Evolutionary conservation across 53 echinoderm and acorn worm species (phyloP), one percentile per base, ranked within the genome.

Genomic region (Holothuria leucospilota): DNA sequence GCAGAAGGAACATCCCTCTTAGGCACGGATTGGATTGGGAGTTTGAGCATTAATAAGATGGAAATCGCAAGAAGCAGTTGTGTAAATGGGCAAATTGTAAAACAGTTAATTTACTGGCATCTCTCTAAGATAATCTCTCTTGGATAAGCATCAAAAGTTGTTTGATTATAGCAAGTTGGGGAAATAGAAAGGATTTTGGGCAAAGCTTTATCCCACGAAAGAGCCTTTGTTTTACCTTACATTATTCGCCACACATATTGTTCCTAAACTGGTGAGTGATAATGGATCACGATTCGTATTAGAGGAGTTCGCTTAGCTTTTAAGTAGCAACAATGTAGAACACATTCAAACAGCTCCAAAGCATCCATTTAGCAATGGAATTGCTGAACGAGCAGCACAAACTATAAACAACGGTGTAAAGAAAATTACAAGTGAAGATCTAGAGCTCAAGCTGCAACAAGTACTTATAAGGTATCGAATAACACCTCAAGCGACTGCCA

Each of bases 341-440:
- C 82, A 88, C 64, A 84, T 20, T 73, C 84, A 39, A 84, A 84
- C 3, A 72, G 84, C n/a, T n/a, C n/a, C n/a, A n/a, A n/a, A n/a
- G n/a, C n/a, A n/a, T n/a, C n/a, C n/a, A n/a, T n/a, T n/a, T 4
- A 89, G 89, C 25, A 89, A 89, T 41, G 89, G 89, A 5, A 21
- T 89, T 6, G 89, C 89, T 8, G 85, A 90, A 51, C 58, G 81
- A 46, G 89, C 84, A 39, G 89, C 72, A 16, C 90, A 90, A 29
- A 90, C 90, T 12, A 84, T 91, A 20, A 91, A 91, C 59, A 42
- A n/a, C 46, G 91, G 91, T 10, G 61, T 87, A 0, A 87, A 75
- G 59, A 87, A 83, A 60, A 77, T 34, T 49, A 23, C 20, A 26
- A 69, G 85, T n/a, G 75, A 29, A 2, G 62, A 87, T 25, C 59